Evolutionary conservation across 1,140 invertebrate species (phyloP).

Genomic region (Lepidostoma basale): DNA sequence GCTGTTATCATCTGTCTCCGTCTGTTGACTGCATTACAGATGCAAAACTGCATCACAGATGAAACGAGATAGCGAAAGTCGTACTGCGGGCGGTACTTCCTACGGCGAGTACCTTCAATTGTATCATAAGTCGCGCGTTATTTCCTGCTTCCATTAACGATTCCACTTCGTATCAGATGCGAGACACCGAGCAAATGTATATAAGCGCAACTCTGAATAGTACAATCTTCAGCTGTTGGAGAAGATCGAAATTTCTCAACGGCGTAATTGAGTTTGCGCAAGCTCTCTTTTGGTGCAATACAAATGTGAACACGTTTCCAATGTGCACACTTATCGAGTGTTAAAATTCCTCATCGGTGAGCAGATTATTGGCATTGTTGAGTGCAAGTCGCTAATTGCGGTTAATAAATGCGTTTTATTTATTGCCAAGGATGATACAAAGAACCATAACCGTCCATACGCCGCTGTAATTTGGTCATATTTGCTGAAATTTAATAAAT

Average conservation of each 20-base stretch:
- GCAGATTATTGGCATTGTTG: background rate
- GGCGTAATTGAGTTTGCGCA: too few relatives aligned
- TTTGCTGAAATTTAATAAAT: too few relatives aligned
- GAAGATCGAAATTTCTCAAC: background rate
- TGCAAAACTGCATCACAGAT: conserved; percentile 13
- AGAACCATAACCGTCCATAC: too few relatives aligned
- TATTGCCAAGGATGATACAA: background rate
- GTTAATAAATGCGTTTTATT: conserved; percentile 15
- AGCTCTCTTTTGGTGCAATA: too few relatives aligned
- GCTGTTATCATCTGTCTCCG: conserved; percentile 11
- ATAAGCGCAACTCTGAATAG: background rate
- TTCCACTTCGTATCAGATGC: background rate
- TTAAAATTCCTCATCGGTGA: background rate
- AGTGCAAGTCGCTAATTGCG: conserved; percentile 2
- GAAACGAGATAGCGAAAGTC: conserved; percentile 14
- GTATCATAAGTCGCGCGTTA: conserved; percentile 6
- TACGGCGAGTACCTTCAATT: conserved; percentile 8
- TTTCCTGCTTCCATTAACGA: conserved; percentile 7
- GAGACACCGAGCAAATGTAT: background rate
- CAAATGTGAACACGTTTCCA: too few relatives aligned
- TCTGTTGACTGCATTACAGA: background rate
- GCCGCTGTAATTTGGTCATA: too few relatives aligned
- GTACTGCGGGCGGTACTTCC: conserved; percentile 4
- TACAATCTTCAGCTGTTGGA: background rate
- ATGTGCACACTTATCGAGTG: background rate